Conservation (phyloP, 2,888 invertebrate genomes). For the Catocala sponsa region DNA sequence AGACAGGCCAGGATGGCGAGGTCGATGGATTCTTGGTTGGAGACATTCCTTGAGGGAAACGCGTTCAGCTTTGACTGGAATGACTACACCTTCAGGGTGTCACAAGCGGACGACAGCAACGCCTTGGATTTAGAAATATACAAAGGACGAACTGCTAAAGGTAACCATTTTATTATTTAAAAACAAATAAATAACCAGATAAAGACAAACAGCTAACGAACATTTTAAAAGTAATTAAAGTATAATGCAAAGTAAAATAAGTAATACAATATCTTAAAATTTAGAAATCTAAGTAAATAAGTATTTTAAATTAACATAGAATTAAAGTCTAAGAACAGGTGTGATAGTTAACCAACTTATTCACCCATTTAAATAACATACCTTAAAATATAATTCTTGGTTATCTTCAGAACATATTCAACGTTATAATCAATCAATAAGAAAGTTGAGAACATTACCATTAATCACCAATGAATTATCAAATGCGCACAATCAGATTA, state of each 20-base stretch:
- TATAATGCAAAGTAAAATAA: no score
- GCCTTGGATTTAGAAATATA: constrained; percentile 82
- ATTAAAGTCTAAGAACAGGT: no score
- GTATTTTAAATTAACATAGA: no score
- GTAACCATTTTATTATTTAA: constrained; percentile 54
- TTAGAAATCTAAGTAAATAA: no score
- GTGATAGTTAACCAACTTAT: no score
- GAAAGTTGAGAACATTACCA: constrained; percentile 38
- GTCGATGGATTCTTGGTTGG: constrained; percentile 70
- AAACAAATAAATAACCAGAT: no score
- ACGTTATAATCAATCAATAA: constrained; percentile 17
- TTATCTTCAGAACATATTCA: neutral
- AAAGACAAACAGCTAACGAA: no score
- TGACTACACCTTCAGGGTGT: constrained; percentile 84
- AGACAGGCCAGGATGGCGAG: constrained; percentile 78
- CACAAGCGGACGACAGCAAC: constrained; percentile 80
- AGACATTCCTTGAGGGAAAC: constrained; percentile 82
- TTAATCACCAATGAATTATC: constrained; percentile 29
- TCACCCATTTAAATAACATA: neutral
- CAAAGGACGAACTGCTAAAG: constrained; percentile 80
- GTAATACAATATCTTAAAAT: no score
- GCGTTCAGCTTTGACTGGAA: constrained; percentile 87
- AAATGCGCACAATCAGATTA: constrained; percentile 41
- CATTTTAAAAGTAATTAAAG: no score
- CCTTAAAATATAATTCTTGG: neutral